Evolutionary conservation across 2,888 invertebrate genomes (phyloP).

Genomic region (Parthenolecanium corni): DNA sequence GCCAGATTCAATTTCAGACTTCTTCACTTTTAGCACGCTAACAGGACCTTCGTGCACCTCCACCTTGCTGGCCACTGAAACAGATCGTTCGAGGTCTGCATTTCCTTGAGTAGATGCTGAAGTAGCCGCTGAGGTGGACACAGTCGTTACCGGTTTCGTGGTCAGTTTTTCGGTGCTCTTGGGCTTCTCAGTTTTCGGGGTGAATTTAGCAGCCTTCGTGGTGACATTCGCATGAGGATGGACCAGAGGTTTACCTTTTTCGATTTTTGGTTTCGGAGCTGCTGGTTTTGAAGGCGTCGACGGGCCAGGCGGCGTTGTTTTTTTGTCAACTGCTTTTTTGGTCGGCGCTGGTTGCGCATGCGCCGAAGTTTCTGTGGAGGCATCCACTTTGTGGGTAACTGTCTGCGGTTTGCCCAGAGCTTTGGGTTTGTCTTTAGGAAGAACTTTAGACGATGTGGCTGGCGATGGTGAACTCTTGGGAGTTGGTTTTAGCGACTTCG

Average conservation of each 20-base stretch:
- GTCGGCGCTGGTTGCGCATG: conserved; percentile 8
- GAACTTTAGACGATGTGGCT: background rate
- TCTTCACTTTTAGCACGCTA: conserved; percentile 28
- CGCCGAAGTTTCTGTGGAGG: background rate
- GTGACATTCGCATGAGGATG: background rate
- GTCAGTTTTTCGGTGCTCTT: conserved; percentile 30
- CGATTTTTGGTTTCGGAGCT: conserved; percentile 11
- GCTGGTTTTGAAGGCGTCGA: conserved; percentile 23
- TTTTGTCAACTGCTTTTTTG: conserved; percentile 19
- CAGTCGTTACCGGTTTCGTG: conserved; percentile 15
- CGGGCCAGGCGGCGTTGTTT: conserved; percentile 13
- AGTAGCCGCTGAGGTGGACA: conserved; percentile 9
- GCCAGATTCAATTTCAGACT: conserved; percentile 10
- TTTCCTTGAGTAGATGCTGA: conserved; percentile 3
- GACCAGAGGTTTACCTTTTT: conserved; percentile 12
- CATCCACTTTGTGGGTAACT: background rate
- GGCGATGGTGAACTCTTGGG: conserved; percentile 6
- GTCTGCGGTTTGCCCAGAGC: background rate
- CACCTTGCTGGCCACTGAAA: conserved; percentile 32
- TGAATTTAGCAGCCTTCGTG: conserved; percentile 14
- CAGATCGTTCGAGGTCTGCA: background rate
- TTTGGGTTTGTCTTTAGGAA: conserved; percentile 17
- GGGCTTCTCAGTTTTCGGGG: conserved; percentile 19
- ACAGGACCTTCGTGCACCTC: conserved; percentile 35
- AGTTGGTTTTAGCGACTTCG: conserved; percentile 11